Conservation (phyloP, 2,113 vertebrate genomes). For the Notechis scutatus region DNA sequence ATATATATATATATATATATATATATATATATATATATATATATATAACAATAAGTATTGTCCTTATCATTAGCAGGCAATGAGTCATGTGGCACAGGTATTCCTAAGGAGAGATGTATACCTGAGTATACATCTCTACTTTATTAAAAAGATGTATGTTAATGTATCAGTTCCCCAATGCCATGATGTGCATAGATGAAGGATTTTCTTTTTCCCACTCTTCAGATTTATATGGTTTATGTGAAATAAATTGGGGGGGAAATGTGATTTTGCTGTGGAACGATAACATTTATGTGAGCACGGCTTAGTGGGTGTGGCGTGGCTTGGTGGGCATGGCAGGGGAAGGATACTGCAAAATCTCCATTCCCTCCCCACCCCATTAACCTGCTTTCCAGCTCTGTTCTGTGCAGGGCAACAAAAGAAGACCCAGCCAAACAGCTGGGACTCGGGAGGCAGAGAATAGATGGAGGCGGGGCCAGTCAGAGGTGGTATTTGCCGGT, state of each 20-base stretch:
- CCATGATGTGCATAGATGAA: not conserved
- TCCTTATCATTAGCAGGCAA: not conserved
- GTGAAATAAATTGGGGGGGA: not conserved
- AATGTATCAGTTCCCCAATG: not conserved
- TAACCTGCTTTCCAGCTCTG: no score
- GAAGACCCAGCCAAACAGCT: no score
- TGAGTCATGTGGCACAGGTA: not conserved
- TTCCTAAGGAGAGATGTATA: not conserved
- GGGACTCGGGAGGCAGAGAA: no score
- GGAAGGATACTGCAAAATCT: no score
- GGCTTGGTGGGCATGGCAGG: no score
- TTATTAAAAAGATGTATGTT: not conserved
- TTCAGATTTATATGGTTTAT: not conserved
- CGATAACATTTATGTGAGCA: not conserved
- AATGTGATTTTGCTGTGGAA: not conserved
- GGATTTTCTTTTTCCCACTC: not conserved
- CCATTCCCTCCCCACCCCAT: no score
- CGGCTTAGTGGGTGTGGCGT: no score
- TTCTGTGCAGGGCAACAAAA: no score
- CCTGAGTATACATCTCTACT: not conserved
- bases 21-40: not conserved
- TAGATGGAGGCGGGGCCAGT: no score
- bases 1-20: no score
- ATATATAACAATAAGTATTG: not conserved
- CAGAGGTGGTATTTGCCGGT: no score